phyloP scores from a whole-genome alignment of 1,140 invertebrate genomes.

The Rhyzopertha dominica region DNA sequence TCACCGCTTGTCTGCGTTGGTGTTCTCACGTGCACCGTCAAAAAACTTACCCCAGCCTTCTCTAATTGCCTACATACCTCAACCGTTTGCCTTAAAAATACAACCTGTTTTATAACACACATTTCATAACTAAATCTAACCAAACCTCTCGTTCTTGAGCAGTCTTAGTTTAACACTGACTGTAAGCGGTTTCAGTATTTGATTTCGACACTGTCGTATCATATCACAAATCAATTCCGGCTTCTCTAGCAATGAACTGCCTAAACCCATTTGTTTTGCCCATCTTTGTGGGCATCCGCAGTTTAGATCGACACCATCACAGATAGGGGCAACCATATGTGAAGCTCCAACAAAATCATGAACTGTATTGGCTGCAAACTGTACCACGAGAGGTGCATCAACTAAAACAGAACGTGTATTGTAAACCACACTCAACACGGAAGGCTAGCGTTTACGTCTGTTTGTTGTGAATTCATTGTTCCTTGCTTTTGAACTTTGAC shows the following conservation, averaged over 20 bases:
- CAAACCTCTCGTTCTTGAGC: slow-evolving; percentile 50
- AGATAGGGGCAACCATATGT: slow-evolving; percentile 75
- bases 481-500: slow-evolving; percentile 81
- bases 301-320: slow-evolving; percentile 91
- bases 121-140: slow-evolving; percentile 16
- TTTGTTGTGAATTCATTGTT: slow-evolving; percentile 84
- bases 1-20: slow-evolving; percentile 70
- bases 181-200: slow-evolving; percentile 70
- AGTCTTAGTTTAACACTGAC: slow-evolving; percentile 92
- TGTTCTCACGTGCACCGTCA: slow-evolving; percentile 88
- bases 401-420: slow-evolving; percentile 40
- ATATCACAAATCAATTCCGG: slow-evolving; percentile 82
- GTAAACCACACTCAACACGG: slow-evolving; percentile 11
- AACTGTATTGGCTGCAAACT: slow-evolving; percentile 87
- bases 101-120: slow-evolving; percentile 44
- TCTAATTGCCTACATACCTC: slow-evolving; percentile 76
- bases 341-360: slow-evolving; percentile 81
- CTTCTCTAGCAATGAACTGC: slow-evolving; percentile 75
- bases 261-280: slow-evolving; percentile 89
- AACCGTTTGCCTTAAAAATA: slow-evolving; percentile 53
- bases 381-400: slow-evolving; percentile 84
- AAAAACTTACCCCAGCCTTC: slow-evolving; percentile 77
- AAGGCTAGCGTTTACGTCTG: slow-evolving; percentile 43
- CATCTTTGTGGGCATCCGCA: slow-evolving; percentile 96
- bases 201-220: slow-evolving; percentile 67